Base-by-base conservation (phyloP, 2,797 vertebrate genomes). In the Loriculus beryllinus region DNA sequence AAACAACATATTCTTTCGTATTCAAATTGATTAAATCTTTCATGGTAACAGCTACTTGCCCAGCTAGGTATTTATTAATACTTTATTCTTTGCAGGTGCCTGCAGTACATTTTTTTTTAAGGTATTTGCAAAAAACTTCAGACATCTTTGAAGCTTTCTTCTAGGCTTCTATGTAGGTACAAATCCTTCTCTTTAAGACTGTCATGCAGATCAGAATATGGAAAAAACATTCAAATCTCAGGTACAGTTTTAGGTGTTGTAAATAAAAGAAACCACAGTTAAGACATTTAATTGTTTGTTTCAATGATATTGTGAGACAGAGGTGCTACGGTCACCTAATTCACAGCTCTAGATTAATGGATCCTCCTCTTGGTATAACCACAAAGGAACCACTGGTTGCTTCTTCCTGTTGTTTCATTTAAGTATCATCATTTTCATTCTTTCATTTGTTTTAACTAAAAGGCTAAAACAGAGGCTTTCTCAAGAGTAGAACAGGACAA, bases 131-230 rank as follows among this genome's bases (percentile, higher is more conserved):
- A 40, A 75, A 87, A 23, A 4, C 20, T 88, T 65, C 31, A 76
- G 26, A 22, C 9, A 29, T 26, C 20, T 54, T 59, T n/a, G 42
- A 95, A 54, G 6, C 68, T 88, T 51, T 11, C 9, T 81, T 69
- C 19, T 56, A 48, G 43, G 21, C n/a, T 70, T 0, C 0, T 22
- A 40, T 14, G 5, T 31, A 7, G 26, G 49, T 31, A 35, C 12
- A 81, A 77, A 62, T 29, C n/a, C 18, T 83, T 26, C 42, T 67
- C 4, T 82, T 39, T 64, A 33, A 72, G 45, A 43, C 6, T 21
- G 23, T 49, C 65, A 49, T 5, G 15, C 35, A 75, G 45, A 76
- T 68, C 21, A 43, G 52, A 90, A 43, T 18, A 28, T 7, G 10
- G 31, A 37, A 62, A 82, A 85, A 42, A 10, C 6, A 37, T 76